Percentiles rank a stretch among this genome's conserved stretches.
Conservation (phyloP, 2,113 vertebrate species). For the Octodon degus region DNA sequence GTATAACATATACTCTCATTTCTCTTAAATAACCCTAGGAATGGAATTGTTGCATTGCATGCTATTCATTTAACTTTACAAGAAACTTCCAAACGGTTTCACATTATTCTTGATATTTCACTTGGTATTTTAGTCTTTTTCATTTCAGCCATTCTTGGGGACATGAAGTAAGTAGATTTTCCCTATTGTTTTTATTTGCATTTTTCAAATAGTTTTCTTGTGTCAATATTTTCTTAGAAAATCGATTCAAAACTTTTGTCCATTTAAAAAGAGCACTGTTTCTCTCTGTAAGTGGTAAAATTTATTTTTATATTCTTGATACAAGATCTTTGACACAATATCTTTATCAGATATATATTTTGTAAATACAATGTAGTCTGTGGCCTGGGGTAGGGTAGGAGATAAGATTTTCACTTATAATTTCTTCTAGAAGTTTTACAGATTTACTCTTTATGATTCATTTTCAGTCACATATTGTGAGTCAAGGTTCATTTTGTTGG, state of each 20-base stretch:
- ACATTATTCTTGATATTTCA: background rate
- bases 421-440: background rate
- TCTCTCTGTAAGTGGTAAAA: conserved; percentile 11
- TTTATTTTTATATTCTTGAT: background rate
- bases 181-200: conserved; percentile 7
- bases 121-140: background rate
- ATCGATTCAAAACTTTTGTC: background rate
- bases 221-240: background rate
- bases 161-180: background rate
- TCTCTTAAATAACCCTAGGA: background rate
- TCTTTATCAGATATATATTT: background rate
- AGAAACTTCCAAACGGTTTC: background rate
- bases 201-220: background rate
- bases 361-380: background rate
- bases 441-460: background rate
- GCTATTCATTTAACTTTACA: background rate
- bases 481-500: background rate
- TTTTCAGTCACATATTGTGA: background rate
- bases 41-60: background rate
- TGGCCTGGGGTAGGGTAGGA: background rate
- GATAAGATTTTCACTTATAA: background rate
- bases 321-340: background rate
- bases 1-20: background rate
- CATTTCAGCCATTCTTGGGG: background rate
- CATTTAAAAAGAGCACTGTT: background rate